These are phyloP conservation scores for Metopolophium dirhodum DNA, from an alignment of 1,140 invertebrate species.

Conservation along the genomic window DNA sequence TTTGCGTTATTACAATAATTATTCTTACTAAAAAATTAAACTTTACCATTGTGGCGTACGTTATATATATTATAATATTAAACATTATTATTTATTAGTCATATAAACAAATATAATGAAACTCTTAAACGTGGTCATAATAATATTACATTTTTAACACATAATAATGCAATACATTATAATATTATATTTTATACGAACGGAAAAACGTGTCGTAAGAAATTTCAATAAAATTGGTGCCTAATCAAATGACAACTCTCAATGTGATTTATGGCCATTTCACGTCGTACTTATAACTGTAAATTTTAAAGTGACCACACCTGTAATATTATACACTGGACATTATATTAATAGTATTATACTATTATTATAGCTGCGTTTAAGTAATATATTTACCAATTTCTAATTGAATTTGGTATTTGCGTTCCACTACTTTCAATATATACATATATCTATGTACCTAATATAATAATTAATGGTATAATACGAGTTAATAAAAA, in stretches of 20 bases:
- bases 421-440: background rate
- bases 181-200: background rate
- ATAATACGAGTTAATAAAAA: background rate
- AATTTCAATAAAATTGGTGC: conserved; percentile 2
- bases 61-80: background rate
- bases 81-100: background rate
- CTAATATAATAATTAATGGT: too few species aligned
- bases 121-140: background rate
- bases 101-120: background rate
- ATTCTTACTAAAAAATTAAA: background rate
- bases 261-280: background rate
- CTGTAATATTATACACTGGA: background rate
- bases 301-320: background rate
- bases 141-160: background rate
- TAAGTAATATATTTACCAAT: background rate
- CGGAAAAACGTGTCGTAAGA: background rate
- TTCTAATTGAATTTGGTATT: background rate
- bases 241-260: background rate
- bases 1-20: too few species aligned
- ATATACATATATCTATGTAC: background rate
- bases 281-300: background rate
- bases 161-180: background rate
- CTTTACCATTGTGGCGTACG: background rate
- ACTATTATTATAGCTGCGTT: background rate
- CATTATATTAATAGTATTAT: background rate